These are phyloP conservation scores for Leptopilina clavipes DNA, from an alignment of 1,140 invertebrate species.

Conservation along the genomic window DNA sequence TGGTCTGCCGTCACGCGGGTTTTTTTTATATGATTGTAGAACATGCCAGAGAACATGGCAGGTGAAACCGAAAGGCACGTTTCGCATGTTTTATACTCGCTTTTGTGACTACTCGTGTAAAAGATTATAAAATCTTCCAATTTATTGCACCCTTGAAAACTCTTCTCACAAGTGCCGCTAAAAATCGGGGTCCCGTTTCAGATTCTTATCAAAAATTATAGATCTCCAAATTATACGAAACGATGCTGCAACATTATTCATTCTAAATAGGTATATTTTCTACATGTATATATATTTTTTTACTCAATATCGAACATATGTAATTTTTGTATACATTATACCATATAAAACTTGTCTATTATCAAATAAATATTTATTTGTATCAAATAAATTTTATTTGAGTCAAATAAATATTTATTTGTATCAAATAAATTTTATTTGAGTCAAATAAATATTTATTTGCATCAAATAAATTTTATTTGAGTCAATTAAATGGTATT, in stretches of 20 bases:
- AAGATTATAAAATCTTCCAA: conserved; percentile 15
- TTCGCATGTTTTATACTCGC: not conserved
- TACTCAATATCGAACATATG: too few species aligned
- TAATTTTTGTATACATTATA: too few species aligned
- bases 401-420: too few species aligned
- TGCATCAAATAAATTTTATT: too few species aligned
- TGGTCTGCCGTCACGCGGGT: not conserved
- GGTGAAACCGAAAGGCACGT: conserved; percentile 12
- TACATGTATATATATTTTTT: too few species aligned
- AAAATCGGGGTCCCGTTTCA: not conserved
- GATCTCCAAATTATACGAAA: conserved; percentile 13
- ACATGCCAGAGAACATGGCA: conserved; percentile 6
- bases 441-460: too few species aligned
- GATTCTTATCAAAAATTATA: conserved; percentile 6
- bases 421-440: too few species aligned
- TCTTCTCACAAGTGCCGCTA: not conserved
- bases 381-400: too few species aligned
- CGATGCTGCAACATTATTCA: not conserved
- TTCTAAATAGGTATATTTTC: too few species aligned
- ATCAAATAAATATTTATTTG: too few species aligned
- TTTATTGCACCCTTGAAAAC: conserved; percentile 3
- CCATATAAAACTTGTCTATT: too few species aligned
- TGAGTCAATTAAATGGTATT: too few species aligned
- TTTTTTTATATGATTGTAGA: not conserved
- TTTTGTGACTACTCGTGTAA: not conserved